Percentiles rank a stretch among this genome's conserved stretches.
Evolutionary conservation across 2,888 invertebrate species (phyloP).

Genomic region (Oeneis ivallda): DNA sequence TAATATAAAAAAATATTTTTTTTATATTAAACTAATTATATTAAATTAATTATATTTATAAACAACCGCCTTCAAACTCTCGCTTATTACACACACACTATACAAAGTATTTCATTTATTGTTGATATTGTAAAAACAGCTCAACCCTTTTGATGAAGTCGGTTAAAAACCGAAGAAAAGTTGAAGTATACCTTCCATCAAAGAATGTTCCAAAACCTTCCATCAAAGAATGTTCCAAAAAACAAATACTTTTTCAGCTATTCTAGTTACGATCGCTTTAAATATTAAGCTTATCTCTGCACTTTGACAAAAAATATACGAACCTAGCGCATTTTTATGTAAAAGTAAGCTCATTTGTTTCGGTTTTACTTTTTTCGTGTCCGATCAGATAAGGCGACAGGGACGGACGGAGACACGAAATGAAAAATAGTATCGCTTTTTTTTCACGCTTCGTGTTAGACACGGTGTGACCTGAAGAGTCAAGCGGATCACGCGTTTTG

Average conservation of each 20-base stretch:
- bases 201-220: background rate
- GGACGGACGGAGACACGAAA: slow-evolving; percentile 6
- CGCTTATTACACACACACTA: too few species aligned
- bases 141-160: too few species aligned
- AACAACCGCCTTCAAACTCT: too few species aligned
- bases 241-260: background rate
- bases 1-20: too few species aligned
- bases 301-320: background rate
- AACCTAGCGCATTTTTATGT: slow-evolving; percentile 19
- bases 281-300: background rate
- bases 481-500: background rate
- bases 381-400: slow-evolving; percentile 25
- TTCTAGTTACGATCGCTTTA: background rate
- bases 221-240: background rate
- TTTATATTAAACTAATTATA: too few species aligned
- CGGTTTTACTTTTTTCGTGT: slow-evolving; percentile 25
- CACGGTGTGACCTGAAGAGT: background rate
- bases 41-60: too few species aligned
- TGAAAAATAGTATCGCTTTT: slow-evolving; percentile 30
- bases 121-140: too few species aligned
- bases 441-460: slow-evolving; percentile 14
- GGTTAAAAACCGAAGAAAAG: too few species aligned
- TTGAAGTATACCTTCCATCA: too few species aligned
- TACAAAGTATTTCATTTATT: too few species aligned
- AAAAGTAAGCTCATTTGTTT: slow-evolving; percentile 17